Evolutionary conservation across 2,113 vertebrate species (phyloP).

Genomic region (Grus americana): DNA sequence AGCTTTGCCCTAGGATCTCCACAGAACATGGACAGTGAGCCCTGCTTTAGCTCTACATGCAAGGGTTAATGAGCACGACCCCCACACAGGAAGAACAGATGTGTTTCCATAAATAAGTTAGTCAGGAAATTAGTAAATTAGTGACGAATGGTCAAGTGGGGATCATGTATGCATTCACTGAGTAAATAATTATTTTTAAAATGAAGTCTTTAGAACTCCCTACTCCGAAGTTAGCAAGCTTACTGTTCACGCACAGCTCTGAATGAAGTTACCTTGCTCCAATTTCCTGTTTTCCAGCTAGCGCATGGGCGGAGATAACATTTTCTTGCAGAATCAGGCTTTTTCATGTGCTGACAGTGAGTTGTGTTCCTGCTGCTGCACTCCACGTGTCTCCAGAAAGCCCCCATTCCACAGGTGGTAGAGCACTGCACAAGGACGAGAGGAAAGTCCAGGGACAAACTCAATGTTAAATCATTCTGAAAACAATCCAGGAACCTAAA

Average conservation of each 20-base stretch:
- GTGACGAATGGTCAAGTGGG: neutral
- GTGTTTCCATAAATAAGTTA: conserved; percentile 6
- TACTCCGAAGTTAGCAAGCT: neutral
- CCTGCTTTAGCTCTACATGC: neutral
- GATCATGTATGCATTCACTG: neutral
- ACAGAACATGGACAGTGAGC: neutral
- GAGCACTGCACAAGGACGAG: conserved; percentile 81
- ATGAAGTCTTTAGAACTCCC: neutral
- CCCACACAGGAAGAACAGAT: neutral
- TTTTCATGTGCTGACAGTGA: conserved; percentile 80
- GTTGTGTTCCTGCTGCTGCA: conserved; percentile 82
- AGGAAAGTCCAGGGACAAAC: neutral
- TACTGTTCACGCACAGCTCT: neutral
- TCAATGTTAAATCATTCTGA: neutral
- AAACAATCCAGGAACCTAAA: neutral
- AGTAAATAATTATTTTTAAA: conserved; percentile 34
- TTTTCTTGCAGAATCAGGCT: conserved; percentile 85
- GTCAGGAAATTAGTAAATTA: conserved; percentile 46
- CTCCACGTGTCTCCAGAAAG: conserved; percentile 84
- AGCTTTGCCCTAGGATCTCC: neutral
- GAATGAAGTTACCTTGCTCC: conserved; percentile 85
- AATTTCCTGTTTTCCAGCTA: conserved; percentile 86
- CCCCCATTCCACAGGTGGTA: conserved; percentile 89
- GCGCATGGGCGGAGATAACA: conserved; percentile 91
- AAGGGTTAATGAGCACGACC: neutral